Evolutionary conservation across 2,113 vertebrate species (phyloP), one percentile per base, ranked within the genome.

Genomic region (Megaceryle maxima): DNA sequence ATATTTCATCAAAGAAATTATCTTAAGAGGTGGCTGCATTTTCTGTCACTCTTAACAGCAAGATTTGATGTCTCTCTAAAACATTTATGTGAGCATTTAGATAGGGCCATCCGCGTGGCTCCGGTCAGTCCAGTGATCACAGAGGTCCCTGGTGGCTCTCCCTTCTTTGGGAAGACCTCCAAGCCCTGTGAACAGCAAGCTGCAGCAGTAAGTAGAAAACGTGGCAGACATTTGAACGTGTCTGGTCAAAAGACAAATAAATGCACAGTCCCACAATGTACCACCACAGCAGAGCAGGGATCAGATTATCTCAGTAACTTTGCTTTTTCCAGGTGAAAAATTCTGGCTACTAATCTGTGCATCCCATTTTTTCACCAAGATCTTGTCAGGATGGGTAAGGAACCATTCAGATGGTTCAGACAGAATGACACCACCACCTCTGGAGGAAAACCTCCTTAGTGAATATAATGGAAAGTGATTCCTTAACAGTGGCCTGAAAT

Each of bases 1-100:
- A 51, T 80, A 92, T 82, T 66, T 78, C 46, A 95, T 67, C 55
- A 68, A 83, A 94, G 37, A 68, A 69, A 90, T 88, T 80, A 77
- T 55, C 68, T 74, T 37, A 57, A 37, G 59, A 74, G 13, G 31
- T 43, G 82, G 91, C 75, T 83, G 68, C 26, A 74, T 57, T 60
- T 92, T 95, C 72, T 79, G 59, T 81, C 83, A 83, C 72, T 88
- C 63, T 22, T 44, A 88, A 70, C 67, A 88, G 63, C 33, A 63
- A 88, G 83, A 73, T 75, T 4, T 72, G 57, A 43, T 51, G 37
- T 66, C 76, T 88, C 68, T 78, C 55, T 86, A 33, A 88, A 90
- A 75, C 17, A 13, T 6, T 18, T 4, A 39, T 1, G 3, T 35
- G 51, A 80, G 48, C 21, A 74, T 24, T 57, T 48, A 59, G 39